These are phyloP conservation scores for Sesia apiformis DNA, from an alignment of 2,888 invertebrate species.

Conservation along the genomic window DNA sequence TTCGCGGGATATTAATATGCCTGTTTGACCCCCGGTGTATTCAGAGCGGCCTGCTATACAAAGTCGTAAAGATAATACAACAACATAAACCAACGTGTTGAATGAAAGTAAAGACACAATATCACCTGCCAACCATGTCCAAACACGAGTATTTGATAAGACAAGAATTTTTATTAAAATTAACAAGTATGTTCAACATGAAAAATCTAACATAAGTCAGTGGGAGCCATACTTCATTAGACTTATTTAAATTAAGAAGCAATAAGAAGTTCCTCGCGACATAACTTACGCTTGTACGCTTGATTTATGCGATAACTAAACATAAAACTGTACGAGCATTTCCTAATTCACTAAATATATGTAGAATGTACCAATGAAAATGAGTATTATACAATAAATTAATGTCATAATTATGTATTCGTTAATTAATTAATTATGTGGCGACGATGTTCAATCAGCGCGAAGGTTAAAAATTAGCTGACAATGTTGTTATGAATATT, in stretches of 20 bases:
- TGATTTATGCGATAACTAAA: constrained; percentile 34
- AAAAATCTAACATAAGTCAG: constrained; percentile 17
- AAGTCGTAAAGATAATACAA: constrained; percentile 37
- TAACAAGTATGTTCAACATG: constrained; percentile 25
- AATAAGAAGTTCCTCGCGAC: constrained; percentile 42
- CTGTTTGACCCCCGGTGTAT: constrained; percentile 35
- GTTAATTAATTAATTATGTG: constrained; percentile 64
- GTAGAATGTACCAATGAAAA: constrained; percentile 46
- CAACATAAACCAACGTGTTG: constrained; percentile 25
- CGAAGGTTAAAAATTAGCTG: constrained; percentile 54
- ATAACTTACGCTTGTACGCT: constrained; percentile 41
- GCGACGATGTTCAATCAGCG: constrained; percentile 56
- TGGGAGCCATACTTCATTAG: constrained; percentile 45
- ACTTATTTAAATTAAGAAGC: constrained; percentile 56
- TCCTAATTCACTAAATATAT: constrained; percentile 42
- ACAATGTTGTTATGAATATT: constrained; percentile 50
- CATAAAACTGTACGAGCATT: constrained; percentile 26
- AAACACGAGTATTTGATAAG: constrained; percentile 5
- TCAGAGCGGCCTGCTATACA: constrained; percentile 20
- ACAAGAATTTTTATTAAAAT: constrained; percentile 24
- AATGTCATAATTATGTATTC: constrained; percentile 49
- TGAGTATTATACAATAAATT: constrained; percentile 47
- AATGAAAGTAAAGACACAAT: constrained; percentile 24
- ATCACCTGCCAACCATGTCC: constrained; percentile 13
- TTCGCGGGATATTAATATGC: constrained; percentile 42